A percentile compares a stretch with the other conserved stretches of the same genome.
Conservation (phyloP, 2,797 vertebrate species). For the Rhynchonycteris naso region DNA sequence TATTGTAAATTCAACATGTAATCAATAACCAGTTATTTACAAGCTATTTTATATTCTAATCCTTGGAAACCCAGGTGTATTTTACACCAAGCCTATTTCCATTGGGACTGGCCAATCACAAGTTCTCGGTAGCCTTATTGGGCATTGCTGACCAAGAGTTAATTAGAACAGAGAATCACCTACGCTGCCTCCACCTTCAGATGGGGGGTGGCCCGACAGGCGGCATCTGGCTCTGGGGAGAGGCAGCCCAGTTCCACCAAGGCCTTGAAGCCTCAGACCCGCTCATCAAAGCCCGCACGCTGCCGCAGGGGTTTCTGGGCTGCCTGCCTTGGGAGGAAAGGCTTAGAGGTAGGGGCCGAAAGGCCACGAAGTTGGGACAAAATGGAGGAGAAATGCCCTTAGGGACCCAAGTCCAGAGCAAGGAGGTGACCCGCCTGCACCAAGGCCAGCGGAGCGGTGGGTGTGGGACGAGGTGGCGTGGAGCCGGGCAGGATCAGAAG, state of each 20-base stretch:
- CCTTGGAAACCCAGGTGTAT: background rate
- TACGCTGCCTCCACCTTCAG: background rate
- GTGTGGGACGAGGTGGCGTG: conserved; percentile 80
- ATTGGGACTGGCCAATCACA: rapidly evolving
- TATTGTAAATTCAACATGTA: background rate
- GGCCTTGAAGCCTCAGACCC: background rate
- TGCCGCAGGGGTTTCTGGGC: background rate
- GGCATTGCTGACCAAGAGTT: background rate
- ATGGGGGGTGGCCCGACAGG: rapidly evolving
- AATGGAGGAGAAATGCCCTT: background rate
- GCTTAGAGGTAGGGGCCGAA: background rate
- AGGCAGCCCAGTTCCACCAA: background rate
- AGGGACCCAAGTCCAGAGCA: background rate
- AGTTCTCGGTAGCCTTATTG: background rate
- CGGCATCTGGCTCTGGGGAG: background rate
- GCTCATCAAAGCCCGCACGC: rapidly evolving
- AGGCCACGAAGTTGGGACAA: background rate
- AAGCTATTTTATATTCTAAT: background rate
- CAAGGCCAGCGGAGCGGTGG: conserved; percentile 58
- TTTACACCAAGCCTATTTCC: background rate
- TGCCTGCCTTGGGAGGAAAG: background rate
- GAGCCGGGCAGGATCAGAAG: conserved; percentile 86
- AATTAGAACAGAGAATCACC: background rate
- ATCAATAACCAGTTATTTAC: background rate
- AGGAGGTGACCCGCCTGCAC: conserved; percentile 65